A percentile compares a stretch with the other conserved stretches of the same genome.
phyloP scores from a whole-genome alignment of 2,113 vertebrate species.

The Thomomys bottae region DNA sequence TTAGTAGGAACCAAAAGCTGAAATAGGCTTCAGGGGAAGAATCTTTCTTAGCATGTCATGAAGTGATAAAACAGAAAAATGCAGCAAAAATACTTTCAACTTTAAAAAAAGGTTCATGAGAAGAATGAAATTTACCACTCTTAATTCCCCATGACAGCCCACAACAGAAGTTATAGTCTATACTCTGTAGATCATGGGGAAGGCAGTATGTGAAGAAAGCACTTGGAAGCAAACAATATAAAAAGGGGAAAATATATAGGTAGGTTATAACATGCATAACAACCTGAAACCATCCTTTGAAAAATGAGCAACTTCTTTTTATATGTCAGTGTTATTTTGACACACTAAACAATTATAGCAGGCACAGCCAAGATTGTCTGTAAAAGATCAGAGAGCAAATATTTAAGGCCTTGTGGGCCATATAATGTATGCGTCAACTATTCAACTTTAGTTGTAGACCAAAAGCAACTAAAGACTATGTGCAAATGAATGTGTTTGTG shows the following conservation, averaged over 20 bases:
- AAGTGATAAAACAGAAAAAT: conserved; percentile 39
- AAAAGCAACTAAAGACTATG: not conserved
- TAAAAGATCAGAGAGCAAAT: conserved; percentile 23
- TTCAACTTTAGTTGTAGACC: not conserved
- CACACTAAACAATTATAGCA: not conserved
- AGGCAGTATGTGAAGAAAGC: not conserved
- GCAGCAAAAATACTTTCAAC: conserved; percentile 35
- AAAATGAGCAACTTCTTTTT: conserved; percentile 37
- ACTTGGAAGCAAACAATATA: not conserved
- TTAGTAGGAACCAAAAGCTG: conserved; percentile 64
- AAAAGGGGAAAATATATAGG: conserved; percentile 41
- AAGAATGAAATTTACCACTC: conserved; percentile 3
- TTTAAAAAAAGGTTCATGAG: not conserved
- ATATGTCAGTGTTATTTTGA: conserved; percentile 7
- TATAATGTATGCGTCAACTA: not conserved
- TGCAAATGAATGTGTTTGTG: not conserved
- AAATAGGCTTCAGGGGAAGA: conserved; percentile 5
- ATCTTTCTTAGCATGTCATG: not conserved
- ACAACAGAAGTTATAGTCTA: not conserved
- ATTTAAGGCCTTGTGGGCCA: not conserved
- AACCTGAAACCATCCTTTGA: not conserved
- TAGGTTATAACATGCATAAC: conserved; percentile 2
- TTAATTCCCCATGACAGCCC: not conserved
- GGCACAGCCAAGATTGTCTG: not conserved
- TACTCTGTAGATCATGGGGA: not conserved